Evolutionary conservation across 2,888 invertebrate species (phyloP).

Genomic region (Phrixothrix hirtus): DNA sequence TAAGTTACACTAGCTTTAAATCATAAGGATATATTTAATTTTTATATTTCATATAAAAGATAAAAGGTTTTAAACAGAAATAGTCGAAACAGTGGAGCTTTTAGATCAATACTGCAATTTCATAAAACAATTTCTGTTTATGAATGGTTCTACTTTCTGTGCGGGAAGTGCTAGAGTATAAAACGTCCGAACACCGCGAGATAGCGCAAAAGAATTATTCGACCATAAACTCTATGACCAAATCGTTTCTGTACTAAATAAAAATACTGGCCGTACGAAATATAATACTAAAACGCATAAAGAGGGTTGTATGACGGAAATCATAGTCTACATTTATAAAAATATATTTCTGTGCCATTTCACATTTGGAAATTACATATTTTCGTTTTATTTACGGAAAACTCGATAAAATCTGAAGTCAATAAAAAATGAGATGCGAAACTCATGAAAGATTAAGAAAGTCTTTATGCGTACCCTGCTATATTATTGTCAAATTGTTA

Average conservation of each 20-base stretch:
- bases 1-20: slow-evolving; percentile 6
- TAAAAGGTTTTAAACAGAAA: no score
- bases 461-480: no score
- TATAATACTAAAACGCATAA: slow-evolving; percentile 17
- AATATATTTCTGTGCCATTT: no score
- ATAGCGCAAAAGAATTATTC: slow-evolving; percentile 40
- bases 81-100: slow-evolving; percentile 27
- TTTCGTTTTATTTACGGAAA: no score
- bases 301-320: slow-evolving; percentile 12
- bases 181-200: slow-evolving; percentile 33
- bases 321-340: not conserved
- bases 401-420: no score
- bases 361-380: not conserved
- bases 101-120: slow-evolving; percentile 32
- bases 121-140: slow-evolving; percentile 34
- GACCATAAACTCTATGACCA: slow-evolving; percentile 40
- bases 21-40: slow-evolving; percentile 17
- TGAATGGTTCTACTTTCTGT: slow-evolving; percentile 34
- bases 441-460: no score
- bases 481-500: no score
- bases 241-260: slow-evolving; percentile 41
- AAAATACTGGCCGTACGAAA: slow-evolving; percentile 36
- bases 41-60: no score
- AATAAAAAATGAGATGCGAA: no score
- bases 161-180: slow-evolving; percentile 34